Conservation (phyloP, 2,888 invertebrate species). For the Leptinotarsa haldemani region DNA sequence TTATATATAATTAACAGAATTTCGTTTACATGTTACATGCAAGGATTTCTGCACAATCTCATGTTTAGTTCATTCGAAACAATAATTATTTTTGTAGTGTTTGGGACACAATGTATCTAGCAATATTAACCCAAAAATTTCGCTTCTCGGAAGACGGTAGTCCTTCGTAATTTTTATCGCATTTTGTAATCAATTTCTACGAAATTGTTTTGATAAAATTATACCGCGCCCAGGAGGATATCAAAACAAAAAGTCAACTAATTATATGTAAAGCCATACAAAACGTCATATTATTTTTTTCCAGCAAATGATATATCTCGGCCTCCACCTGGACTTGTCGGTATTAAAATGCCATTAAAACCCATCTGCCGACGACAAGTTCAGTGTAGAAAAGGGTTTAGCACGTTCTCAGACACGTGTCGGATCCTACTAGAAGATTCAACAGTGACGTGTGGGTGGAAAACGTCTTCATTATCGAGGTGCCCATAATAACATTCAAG, state of each 20-base stretch:
- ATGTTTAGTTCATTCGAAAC: too few species aligned
- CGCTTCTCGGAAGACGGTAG: background rate
- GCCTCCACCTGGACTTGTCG: constrained; percentile 46
- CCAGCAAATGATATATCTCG: constrained; percentile 42
- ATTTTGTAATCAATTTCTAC: constrained; percentile 25
- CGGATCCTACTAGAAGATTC: constrained; percentile 13
- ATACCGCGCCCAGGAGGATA: constrained; percentile 31
- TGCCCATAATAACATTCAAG: too few species aligned
- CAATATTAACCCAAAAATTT: background rate
- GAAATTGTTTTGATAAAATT: constrained; percentile 37
- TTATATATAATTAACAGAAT: too few species aligned
- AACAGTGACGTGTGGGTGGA: constrained; percentile 21
- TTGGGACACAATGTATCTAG: background rate
- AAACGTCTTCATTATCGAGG: too few species aligned
- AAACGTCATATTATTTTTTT: constrained; percentile 44
- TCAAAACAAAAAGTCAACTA: constrained; percentile 34
- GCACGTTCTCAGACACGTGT: constrained; percentile 49
- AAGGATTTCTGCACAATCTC: too few species aligned
- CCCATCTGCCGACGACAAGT: constrained; percentile 48
- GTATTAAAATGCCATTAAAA: constrained; percentile 50
- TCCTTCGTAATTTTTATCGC: background rate
- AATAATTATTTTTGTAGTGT: too few species aligned
- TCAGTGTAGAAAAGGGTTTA: constrained; percentile 46
- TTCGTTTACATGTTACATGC: too few species aligned
- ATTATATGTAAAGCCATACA: constrained; percentile 39